Evolutionary conservation across 2,888 invertebrate genomes (phyloP), one percentile per base, ranked within the genome.

Genomic region (Melangyna quadrimaculata): DNA sequence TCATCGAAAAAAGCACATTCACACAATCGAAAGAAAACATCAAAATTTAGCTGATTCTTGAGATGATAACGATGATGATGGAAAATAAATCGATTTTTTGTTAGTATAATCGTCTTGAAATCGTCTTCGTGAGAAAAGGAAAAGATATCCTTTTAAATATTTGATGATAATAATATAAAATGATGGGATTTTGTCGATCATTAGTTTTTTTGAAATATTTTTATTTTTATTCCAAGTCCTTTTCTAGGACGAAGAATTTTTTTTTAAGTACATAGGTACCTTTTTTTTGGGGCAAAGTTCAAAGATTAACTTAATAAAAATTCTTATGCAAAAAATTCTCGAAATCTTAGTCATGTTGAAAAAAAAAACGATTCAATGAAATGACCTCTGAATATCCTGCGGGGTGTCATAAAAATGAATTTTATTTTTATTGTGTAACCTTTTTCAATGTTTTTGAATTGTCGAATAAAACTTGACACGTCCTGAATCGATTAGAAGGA

Each of bases 41-140:
- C 70, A 78, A 74, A 78, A 78, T 83, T 83, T 73, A 75, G 84
- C 67, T 72, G 80, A 84, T 75, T 75, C 74, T 65, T 73, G 51
- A 75, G 67, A 79, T 75, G 74, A 77, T 65, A 29, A 80, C 72
- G 61, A 72, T 17, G 32, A 57, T 35, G 35, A 59, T 22, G 37
- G 59, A 59, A 37, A 37, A 59, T 37, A 80, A 84, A 84, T 84
- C 79, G 84, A 84, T 80, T 55, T 71, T 75, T 57, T 14, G 12
- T 48, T 12, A 24, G 27, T 48, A 19, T 29, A 32, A 40, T 43
- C 61, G 37, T 22, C 22, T 48, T 1, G 22, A 37, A 61, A 35
- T 61, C 27, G 35, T 51, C n/a, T 5, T 24, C 14, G 5, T 35
- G 67, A 22, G 35, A 51, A 37, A 67, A 12, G 10, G 7, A n/a